These are phyloP conservation scores for Solea solea DNA, from an alignment of 2,113 vertebrate genomes.

Conservation along the genomic window DNA sequence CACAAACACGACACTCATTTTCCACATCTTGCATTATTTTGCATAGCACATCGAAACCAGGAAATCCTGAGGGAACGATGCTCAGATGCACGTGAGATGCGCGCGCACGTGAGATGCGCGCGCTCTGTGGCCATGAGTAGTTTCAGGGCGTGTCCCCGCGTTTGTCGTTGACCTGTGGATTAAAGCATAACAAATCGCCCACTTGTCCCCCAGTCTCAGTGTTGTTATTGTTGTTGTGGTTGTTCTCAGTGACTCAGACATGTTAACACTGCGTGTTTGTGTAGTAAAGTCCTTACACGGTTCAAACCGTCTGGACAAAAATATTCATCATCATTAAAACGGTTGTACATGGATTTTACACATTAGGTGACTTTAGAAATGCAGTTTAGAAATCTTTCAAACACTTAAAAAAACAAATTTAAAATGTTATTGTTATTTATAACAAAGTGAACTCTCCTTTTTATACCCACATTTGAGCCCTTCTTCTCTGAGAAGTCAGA, in stretches of 20 bases:
- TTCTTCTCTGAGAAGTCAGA: too few species aligned
- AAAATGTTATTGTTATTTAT: too few species aligned
- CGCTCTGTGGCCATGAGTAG: conserved; percentile 10
- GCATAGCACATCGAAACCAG: conserved; percentile 21
- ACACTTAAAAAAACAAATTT: too few species aligned
- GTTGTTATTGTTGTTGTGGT: too few species aligned
- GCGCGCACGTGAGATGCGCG: background rate
- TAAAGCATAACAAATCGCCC: conserved; percentile 8
- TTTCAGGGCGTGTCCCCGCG: conserved; percentile 72
- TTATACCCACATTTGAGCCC: too few species aligned
- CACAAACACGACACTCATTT: conserved; percentile 6
- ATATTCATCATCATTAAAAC: too few species aligned
- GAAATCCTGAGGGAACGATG: background rate
- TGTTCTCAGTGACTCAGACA: conserved; percentile 1
- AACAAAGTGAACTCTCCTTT: too few species aligned
- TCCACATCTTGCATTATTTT: background rate
- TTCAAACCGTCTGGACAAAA: too few species aligned
- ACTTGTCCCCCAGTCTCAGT: background rate
- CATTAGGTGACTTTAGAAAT: too few species aligned
- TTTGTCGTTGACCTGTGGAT: conserved; percentile 14
- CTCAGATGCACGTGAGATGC: background rate
- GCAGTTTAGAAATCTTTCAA: too few species aligned
- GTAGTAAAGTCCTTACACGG: too few species aligned
- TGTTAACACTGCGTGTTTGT: background rate
- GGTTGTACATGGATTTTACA: too few species aligned